These are phyloP conservation scores for Galendromus occidentalis DNA, from an alignment of 1,140 invertebrate genomes.

Conservation along the genomic window DNA sequence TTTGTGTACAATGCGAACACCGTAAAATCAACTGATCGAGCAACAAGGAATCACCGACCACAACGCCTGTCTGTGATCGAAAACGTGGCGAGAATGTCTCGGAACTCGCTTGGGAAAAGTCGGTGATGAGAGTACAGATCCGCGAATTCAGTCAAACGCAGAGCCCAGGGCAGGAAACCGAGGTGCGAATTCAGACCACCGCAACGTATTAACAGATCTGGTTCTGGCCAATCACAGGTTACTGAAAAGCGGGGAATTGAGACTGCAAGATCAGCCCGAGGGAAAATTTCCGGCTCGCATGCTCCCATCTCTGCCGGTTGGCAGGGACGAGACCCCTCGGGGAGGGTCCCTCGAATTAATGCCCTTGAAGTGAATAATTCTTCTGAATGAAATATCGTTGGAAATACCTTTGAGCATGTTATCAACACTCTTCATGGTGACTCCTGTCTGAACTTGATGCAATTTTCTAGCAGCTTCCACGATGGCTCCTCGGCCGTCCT, in stretches of 20 bases:
- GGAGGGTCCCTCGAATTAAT: neutral
- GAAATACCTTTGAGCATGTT: neutral
- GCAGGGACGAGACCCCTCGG: neutral
- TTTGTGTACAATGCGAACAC: too few species aligned
- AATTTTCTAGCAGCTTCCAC: neutral
- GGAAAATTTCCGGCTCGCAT: neutral
- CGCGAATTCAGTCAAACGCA: conserved; percentile 1
- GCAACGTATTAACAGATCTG: neutral
- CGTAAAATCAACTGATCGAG: too few species aligned
- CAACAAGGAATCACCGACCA: neutral
- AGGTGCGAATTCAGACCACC: neutral
- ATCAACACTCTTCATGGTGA: neutral
- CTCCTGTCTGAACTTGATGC: neutral
- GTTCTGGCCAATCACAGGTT: neutral
- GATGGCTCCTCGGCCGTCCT: neutral
- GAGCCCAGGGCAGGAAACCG: neutral
- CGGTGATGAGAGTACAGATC: conserved; percentile 2
- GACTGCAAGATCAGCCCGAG: neutral
- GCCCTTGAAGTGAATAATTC: neutral
- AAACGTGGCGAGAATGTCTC: neutral
- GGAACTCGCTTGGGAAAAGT: neutral
- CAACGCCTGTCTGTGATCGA: neutral
- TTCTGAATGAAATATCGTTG: too few species aligned
- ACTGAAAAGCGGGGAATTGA: too few species aligned
- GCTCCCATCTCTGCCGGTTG: neutral